Evolutionary conservation across 1,140 invertebrate species (phyloP).

Genomic region (Cotesia glomerata): DNA sequence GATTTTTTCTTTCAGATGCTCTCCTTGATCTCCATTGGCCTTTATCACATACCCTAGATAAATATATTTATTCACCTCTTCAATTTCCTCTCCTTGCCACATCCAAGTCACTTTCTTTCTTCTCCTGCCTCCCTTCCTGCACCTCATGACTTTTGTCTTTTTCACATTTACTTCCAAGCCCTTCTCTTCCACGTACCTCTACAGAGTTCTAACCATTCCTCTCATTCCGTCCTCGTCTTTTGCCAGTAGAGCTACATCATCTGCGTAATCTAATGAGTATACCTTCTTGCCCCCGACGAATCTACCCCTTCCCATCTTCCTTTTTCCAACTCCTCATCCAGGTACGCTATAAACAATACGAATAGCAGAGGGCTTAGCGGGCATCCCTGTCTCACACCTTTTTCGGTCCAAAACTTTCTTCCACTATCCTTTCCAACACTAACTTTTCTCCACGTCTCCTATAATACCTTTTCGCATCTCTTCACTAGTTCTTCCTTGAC

Average conservation of each 20-base stretch:
- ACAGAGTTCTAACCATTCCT: background rate
- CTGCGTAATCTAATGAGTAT: constrained; percentile 5
- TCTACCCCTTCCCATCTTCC: background rate
- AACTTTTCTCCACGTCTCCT: background rate
- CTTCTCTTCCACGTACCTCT: background rate
- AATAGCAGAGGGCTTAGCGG: too few species aligned
- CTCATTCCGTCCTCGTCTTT: background rate
- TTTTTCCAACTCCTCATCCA: constrained; percentile 17
- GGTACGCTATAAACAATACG: too few species aligned
- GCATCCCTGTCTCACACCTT: too few species aligned
- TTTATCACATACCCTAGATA: constrained; percentile 11
- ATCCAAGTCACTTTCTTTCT: background rate
- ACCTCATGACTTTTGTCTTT: background rate
- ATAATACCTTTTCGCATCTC: background rate
- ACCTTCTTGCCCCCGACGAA: background rate
- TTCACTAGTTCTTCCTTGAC: background rate
- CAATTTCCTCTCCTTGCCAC: background rate
- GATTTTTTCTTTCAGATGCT: background rate
- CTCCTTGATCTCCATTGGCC: too few species aligned
- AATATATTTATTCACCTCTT: background rate
- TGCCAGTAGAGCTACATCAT: constrained; percentile 15
- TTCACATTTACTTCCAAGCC: too few species aligned
- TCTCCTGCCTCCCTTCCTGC: too few species aligned
- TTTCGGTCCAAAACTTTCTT: too few species aligned
- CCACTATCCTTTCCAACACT: too few species aligned